Percentiles rank a stretch among this genome's conserved stretches.
Evolutionary conservation across 2,888 invertebrate species (phyloP).

Genomic region (Drosophila differens): DNA sequence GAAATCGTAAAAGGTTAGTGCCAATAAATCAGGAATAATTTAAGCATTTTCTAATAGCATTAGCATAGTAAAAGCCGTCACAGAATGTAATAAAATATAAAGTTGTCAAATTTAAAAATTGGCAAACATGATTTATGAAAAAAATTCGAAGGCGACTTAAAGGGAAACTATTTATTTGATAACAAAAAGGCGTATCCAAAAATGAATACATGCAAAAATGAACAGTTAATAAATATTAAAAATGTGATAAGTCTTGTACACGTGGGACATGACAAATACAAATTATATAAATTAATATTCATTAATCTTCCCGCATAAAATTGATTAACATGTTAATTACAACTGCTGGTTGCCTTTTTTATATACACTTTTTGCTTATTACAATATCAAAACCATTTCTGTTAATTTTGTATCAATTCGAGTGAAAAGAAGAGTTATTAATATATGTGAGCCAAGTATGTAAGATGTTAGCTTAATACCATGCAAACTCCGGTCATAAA

Average conservation of each 20-base stretch:
- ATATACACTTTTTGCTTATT: neutral
- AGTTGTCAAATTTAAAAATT: neutral
- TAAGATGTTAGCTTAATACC: neutral
- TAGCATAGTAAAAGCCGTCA: neutral
- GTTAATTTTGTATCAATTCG: neutral
- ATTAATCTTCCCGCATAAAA: neutral
- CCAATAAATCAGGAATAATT: slow-evolving; percentile 3
- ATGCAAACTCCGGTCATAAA: neutral
- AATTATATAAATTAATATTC: neutral
- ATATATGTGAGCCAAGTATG: neutral
- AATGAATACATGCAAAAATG: neutral
- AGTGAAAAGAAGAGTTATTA: neutral
- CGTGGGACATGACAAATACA: neutral
- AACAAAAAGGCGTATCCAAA: neutral
- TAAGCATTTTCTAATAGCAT: slow-evolving; percentile 3
- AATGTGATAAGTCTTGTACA: neutral
- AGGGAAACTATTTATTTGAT: neutral
- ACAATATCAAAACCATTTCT: neutral
- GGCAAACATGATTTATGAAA: slow-evolving; percentile 6
- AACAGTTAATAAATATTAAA: neutral
- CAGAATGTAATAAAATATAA: neutral
- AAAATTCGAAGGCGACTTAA: neutral
- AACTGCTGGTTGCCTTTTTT: neutral
- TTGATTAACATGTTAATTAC: neutral
- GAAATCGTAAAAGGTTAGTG: slow-evolving; percentile 51